phyloP scores from a whole-genome alignment of 2,797 vertebrate species.

The Pseudotriccus pelzelni region DNA sequence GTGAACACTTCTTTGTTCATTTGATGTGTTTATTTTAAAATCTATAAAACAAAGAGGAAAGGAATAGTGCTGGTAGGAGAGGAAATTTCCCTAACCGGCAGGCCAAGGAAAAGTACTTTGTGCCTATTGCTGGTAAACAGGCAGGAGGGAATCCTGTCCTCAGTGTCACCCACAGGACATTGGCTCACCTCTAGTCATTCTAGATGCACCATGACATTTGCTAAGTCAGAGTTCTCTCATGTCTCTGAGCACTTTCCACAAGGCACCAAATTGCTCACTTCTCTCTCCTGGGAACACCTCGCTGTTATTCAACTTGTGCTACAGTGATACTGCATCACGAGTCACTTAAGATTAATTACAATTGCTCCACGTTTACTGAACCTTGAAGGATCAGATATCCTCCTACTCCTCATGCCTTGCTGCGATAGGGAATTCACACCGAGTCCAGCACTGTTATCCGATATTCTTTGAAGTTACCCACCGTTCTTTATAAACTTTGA shows the following conservation, averaged over 20 bases:
- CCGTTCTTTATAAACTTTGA: neutral
- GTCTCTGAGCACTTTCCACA: neutral
- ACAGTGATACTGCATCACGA: conserved; percentile 39
- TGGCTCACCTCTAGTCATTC: conserved; percentile 51
- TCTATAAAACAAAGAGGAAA: neutral
- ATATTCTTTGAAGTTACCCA: neutral
- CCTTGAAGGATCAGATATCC: neutral
- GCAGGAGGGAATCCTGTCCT: conserved; percentile 45
- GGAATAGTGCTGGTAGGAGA: neutral
- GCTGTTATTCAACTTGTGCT: neutral
- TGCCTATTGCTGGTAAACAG: neutral
- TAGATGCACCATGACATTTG: conserved; percentile 51
- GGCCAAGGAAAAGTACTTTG: neutral
- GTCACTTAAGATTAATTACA: conserved; percentile 51
- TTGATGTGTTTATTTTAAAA: neutral
- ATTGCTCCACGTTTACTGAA: neutral
- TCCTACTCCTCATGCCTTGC: neutral
- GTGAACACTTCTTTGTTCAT: neutral
- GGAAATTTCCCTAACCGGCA: neutral
- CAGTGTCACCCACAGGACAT: rapidly evolving
- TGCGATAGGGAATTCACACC: neutral
- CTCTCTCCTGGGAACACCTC: conserved; percentile 23
- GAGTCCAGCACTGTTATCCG: neutral
- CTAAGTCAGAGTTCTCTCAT: conserved; percentile 36
- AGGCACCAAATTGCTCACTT: neutral